A percentile compares a stretch with the other conserved stretches of the same genome.
Conservation (phyloP, 2,113 vertebrate species). For the Caranx melampygus region DNA sequence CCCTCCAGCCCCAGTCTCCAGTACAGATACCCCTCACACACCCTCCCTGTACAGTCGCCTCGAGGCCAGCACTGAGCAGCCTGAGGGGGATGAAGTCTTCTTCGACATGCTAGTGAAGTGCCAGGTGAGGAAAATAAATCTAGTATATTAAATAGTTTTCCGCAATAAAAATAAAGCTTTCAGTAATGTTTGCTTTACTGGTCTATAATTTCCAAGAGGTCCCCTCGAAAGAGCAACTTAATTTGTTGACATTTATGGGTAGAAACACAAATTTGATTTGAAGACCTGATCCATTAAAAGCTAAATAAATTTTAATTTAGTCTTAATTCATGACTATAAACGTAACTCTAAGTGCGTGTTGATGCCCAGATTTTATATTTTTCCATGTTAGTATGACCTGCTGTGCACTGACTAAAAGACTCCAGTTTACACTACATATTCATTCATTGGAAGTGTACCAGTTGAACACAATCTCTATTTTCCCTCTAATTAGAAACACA, state of each 20-base stretch:
- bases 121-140: constrained; percentile 82
- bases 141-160: not conserved
- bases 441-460: not conserved
- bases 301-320: not conserved
- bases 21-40: constrained; percentile 58
- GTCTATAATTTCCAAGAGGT: not conserved
- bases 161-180: not conserved
- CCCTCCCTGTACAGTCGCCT: constrained; percentile 83
- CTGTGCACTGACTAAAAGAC: not conserved
- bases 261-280: not conserved
- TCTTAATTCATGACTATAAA: not conserved
- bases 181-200: not conserved
- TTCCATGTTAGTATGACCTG: not conserved
- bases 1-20: constrained; percentile 42
- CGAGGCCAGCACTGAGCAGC: constrained; percentile 76
- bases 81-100: constrained; percentile 91
- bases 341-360: not conserved
- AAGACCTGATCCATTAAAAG: not conserved
- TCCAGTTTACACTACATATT: not conserved
- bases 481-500: not conserved
- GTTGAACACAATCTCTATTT: not conserved
- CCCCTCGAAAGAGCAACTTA: not conserved
- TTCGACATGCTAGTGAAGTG: constrained; percentile 94
- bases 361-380: not conserved
- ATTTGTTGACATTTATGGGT: not conserved